These are phyloP conservation scores for Fulmarus glacialis DNA, from an alignment of 2,113 vertebrate species.

Conservation along the genomic window DNA sequence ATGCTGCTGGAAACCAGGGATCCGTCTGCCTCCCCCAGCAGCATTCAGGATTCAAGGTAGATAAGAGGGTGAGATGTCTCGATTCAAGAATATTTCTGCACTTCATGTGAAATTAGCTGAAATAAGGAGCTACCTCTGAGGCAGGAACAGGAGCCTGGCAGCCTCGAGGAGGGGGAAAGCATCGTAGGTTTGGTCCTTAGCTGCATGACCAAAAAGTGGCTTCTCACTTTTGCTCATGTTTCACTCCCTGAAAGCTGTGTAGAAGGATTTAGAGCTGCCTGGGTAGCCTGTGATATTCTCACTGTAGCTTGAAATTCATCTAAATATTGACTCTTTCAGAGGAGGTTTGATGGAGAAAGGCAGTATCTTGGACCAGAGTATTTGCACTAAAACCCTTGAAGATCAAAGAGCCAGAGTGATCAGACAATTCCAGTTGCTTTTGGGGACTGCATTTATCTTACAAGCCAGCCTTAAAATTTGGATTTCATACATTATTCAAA, in stretches of 20 bases:
- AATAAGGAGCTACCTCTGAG: not conserved
- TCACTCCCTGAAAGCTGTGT: not conserved
- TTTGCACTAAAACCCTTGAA: conserved; percentile 55
- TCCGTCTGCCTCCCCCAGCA: rapidly evolving
- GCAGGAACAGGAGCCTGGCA: not conserved
- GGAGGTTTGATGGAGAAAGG: not conserved
- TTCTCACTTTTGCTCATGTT: not conserved
- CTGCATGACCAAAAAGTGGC: not conserved
- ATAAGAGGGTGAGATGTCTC: not conserved
- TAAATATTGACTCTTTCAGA: not conserved
- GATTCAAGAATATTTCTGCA: not conserved
- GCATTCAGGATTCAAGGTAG: not conserved
- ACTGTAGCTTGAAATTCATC: not conserved
- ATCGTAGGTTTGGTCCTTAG: not conserved
- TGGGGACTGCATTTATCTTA: conserved; percentile 49
- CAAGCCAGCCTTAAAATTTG: conserved; percentile 61
- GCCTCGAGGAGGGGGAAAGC: not conserved
- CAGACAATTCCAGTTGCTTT: conserved; percentile 30
- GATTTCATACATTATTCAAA: conserved; percentile 73
- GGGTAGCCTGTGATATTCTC: not conserved
- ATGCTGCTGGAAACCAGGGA: not conserved
- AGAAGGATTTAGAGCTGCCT: not conserved
- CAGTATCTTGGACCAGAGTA: not conserved
- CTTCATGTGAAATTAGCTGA: not conserved
- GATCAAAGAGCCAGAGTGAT: conserved; percentile 51